These are phyloP conservation scores for Mirza zaza DNA, from an alignment of 2,113 vertebrate genomes.

Conservation along the genomic window DNA sequence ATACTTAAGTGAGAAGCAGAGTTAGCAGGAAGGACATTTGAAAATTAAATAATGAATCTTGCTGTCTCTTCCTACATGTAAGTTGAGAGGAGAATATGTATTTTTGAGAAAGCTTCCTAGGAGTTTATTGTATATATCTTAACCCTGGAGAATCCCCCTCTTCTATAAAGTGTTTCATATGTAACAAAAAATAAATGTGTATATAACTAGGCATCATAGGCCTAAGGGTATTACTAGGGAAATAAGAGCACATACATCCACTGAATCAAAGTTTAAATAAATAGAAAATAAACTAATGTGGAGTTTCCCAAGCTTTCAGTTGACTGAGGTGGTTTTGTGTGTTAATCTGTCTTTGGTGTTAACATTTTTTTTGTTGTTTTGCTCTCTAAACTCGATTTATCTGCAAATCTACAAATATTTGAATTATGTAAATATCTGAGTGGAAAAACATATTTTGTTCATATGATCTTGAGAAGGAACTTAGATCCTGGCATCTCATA, in stretches of 20 bases:
- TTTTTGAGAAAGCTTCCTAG: not conserved
- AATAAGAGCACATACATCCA: not conserved
- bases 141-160: not conserved
- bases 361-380: not conserved
- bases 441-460: not conserved
- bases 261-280: slow-evolving; percentile 15
- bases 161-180: not conserved
- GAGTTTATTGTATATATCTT: not conserved
- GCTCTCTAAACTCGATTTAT: not conserved
- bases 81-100: not conserved
- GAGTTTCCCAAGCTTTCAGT: not conserved
- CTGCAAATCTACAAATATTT: not conserved
- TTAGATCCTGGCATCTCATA: not conserved
- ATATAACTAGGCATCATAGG: not conserved
- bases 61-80: not conserved
- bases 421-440: not conserved
- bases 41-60: not conserved
- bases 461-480: not conserved
- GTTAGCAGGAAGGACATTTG: not conserved
- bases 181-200: not conserved
- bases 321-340: not conserved
- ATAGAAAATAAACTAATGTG: not conserved
- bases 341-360: not conserved
- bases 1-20: not conserved
- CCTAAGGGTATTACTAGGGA: not conserved